A percentile compares a stretch with the other conserved stretches of the same genome.
phyloP scores from a whole-genome alignment of 2,888 invertebrate species.

The Brachyopa scutellaris region DNA sequence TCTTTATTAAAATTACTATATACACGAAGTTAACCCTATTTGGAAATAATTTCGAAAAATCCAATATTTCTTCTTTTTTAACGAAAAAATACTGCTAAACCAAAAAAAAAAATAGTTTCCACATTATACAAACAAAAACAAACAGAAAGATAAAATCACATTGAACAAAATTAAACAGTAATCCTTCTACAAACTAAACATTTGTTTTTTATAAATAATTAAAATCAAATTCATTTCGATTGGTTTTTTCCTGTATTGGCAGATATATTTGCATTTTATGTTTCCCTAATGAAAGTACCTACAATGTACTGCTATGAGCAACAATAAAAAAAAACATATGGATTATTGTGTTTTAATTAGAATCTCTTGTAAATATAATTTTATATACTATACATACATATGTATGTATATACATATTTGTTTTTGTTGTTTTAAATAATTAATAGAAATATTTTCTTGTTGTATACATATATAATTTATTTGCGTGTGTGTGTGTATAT shows the following conservation, averaged over 20 bases:
- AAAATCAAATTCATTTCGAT: slow-evolving; percentile 6
- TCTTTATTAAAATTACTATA: slow-evolving; percentile 65
- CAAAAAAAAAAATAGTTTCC: slow-evolving; percentile 1
- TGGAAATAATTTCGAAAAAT: slow-evolving; percentile 1
- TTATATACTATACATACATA: too few relatives aligned
- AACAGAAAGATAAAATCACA: slow-evolving; percentile 26
- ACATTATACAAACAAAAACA: slow-evolving; percentile 11
- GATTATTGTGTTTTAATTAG: slow-evolving; percentile 20
- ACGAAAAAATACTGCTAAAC: slow-evolving; percentile 42
- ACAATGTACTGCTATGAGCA: slow-evolving; percentile 38
- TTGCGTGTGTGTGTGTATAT: slow-evolving; percentile 52
- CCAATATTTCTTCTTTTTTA: slow-evolving; percentile 50
- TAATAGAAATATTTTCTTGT: slow-evolving; percentile 45
- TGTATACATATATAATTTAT: slow-evolving; percentile 67
- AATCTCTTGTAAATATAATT: slow-evolving; percentile 59
- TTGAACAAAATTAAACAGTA: slow-evolving; percentile 35
- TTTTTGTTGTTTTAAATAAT: slow-evolving; percentile 59
- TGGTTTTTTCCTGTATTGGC: slow-evolving; percentile 58
- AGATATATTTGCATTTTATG: slow-evolving; percentile 44
- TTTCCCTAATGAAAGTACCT: slow-evolving; percentile 20
- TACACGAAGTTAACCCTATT: slow-evolving; percentile 41
- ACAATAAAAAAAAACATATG: slow-evolving; percentile 1
- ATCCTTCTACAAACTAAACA: slow-evolving; percentile 2
- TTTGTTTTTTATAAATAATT: background rate
- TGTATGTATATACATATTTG: slow-evolving; percentile 52